phyloP scores from a whole-genome alignment of 2,113 vertebrate genomes.

The Delphinus delphis region DNA sequence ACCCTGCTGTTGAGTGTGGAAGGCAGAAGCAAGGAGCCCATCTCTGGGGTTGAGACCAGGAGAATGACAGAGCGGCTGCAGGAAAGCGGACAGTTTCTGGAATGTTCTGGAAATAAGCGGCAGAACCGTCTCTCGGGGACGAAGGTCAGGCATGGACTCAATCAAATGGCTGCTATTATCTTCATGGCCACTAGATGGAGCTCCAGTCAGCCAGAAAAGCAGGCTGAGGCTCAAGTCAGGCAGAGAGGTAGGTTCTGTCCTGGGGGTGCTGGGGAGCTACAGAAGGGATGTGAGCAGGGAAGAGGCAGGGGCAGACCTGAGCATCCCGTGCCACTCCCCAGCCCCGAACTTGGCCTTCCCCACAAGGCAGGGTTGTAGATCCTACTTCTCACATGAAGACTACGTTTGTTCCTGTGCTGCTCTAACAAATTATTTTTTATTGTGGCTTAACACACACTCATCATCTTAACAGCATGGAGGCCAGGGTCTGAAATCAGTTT shows the following conservation, averaged over 20 bases:
- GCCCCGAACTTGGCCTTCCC: neutral
- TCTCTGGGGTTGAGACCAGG: neutral
- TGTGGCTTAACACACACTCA: neutral
- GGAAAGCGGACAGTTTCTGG: neutral
- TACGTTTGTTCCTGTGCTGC: neutral
- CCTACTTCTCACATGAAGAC: neutral
- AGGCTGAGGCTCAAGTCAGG: neutral
- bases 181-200: neutral
- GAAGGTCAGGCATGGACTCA: neutral
- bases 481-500: neutral
- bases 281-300: neutral
- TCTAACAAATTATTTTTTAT: neutral
- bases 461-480: neutral
- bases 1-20: accelerated
- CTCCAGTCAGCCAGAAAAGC: neutral
- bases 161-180: neutral
- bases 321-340: neutral
- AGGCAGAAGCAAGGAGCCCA: neutral
- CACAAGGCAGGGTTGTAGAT: neutral
- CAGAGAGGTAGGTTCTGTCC: neutral
- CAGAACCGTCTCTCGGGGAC: neutral
- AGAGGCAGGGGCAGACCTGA: neutral
- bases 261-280: neutral
- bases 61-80: neutral
- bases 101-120: neutral